Evolutionary conservation across 2,797 vertebrate genomes (phyloP).

Genomic region (Macroramphosus scolopax): DNA sequence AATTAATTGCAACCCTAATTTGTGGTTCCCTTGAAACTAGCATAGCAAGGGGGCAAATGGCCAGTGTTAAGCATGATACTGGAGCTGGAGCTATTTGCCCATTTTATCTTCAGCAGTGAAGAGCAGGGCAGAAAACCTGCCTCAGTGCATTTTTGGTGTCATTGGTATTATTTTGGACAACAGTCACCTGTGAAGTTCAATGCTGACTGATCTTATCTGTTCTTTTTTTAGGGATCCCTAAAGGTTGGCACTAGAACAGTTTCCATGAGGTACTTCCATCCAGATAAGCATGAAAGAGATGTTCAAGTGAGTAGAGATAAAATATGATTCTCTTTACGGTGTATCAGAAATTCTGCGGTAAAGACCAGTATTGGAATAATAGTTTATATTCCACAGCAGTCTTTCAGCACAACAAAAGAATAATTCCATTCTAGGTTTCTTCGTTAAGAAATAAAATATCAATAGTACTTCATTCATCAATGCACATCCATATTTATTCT

Average conservation of each 20-base stretch:
- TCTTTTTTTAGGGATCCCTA: constrained; percentile 79
- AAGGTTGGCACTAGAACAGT: constrained; percentile 81
- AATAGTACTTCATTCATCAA: no score
- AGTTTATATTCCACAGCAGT: no score
- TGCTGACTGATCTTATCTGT: constrained; percentile 36
- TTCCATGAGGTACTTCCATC: constrained; percentile 77
- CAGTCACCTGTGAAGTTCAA: constrained; percentile 1
- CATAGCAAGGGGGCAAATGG: constrained; percentile 12
- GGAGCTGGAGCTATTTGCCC: constrained; percentile 34
- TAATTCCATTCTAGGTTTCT: no score
- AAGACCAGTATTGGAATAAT: no score
- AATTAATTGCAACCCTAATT: constrained; percentile 16
- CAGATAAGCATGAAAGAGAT: constrained; percentile 63
- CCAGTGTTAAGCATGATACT: constrained; percentile 27
- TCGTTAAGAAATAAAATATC: no score
- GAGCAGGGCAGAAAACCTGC: constrained; percentile 55
- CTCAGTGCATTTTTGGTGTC: constrained; percentile 70
- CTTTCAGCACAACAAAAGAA: no score
- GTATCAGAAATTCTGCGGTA: background rate
- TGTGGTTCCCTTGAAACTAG: constrained; percentile 27
- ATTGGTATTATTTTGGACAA: constrained; percentile 43
- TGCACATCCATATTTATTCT: no score
- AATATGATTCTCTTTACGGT: background rate
- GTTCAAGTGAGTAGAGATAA: constrained; percentile 66
- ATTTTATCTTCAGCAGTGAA: constrained; percentile 52